These are phyloP conservation scores for Drosophila oshimai DNA, from an alignment of 1,140 invertebrate species.

Conservation along the genomic window DNA sequence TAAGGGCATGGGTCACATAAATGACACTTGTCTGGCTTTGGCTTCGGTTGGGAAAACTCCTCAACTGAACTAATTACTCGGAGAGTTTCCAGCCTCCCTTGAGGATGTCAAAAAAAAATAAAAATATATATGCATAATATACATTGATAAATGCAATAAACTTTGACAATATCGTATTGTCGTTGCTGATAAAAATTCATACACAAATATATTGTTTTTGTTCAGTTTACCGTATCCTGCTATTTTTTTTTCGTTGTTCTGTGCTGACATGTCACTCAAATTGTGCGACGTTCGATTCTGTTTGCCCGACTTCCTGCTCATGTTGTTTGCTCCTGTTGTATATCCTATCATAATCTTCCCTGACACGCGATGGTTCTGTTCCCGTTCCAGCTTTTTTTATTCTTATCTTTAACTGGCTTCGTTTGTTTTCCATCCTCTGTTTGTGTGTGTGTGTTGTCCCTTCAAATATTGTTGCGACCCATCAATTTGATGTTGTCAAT, in stretches of 20 bases:
- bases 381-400: slow-evolving; percentile 35
- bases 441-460: slow-evolving; percentile 29
- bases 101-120: neutral
- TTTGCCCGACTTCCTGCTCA: slow-evolving; percentile 45
- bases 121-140: neutral
- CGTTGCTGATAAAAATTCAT: slow-evolving; percentile 62
- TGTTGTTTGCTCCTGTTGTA: slow-evolving; percentile 42
- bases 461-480: slow-evolving; percentile 59
- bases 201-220: slow-evolving; percentile 33
- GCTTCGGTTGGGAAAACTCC: slow-evolving; percentile 18
- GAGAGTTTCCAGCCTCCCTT: slow-evolving; percentile 13
- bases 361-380: slow-evolving; percentile 66
- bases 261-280: slow-evolving; percentile 69
- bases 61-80: slow-evolving; percentile 43
- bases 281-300: slow-evolving; percentile 62
- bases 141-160: slow-evolving; percentile 69
- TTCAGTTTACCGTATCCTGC: neutral
- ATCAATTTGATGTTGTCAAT: slow-evolving; percentile 80
- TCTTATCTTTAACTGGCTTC: slow-evolving; percentile 54
- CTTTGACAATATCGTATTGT: slow-evolving; percentile 65
- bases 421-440: slow-evolving; percentile 14
- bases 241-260: slow-evolving; percentile 6
- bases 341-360: slow-evolving; percentile 76
- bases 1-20: slow-evolving; percentile 14
- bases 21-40: slow-evolving; percentile 45